phyloP scores from a whole-genome alignment of 2,888 invertebrate species.

The Idaea aversata region DNA sequence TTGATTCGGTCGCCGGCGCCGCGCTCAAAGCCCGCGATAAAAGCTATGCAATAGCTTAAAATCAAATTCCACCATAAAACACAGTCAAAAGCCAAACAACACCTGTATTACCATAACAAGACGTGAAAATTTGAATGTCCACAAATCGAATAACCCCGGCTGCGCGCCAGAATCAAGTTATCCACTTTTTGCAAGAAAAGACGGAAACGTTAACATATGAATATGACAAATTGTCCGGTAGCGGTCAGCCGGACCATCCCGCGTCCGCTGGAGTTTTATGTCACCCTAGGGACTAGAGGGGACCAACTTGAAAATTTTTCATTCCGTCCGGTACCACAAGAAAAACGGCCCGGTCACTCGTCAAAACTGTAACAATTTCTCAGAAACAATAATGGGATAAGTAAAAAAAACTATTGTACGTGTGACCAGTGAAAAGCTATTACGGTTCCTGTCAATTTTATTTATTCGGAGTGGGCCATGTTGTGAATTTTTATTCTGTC shows the following conservation, averaged over 20 bases:
- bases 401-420: constrained; percentile 50
- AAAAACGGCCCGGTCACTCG: constrained; percentile 78
- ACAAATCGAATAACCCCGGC: constrained; percentile 73
- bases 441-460: constrained; percentile 77
- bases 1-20: no score
- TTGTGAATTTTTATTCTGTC: constrained; percentile 75
- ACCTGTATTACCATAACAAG: constrained; percentile 79
- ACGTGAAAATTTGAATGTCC: constrained; percentile 77
- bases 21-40: no score
- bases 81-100: constrained; percentile 66
- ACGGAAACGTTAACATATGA: constrained; percentile 80
- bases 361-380: constrained; percentile 80
- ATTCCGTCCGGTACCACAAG: constrained; percentile 71
- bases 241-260: constrained; percentile 66
- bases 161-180: constrained; percentile 72
- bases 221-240: constrained; percentile 80
- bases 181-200: constrained; percentile 80
- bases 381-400: constrained; percentile 78
- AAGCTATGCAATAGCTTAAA: no score
- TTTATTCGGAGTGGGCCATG: constrained; percentile 74
- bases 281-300: constrained; percentile 72
- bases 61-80: constrained; percentile 33
- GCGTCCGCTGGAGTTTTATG: constrained; percentile 74
- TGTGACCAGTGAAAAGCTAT: constrained; percentile 68
- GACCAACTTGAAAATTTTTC: constrained; percentile 80